These are phyloP conservation scores for Drosophila meridionalis DNA, from an alignment of 2,888 invertebrate genomes.

Conservation along the genomic window DNA sequence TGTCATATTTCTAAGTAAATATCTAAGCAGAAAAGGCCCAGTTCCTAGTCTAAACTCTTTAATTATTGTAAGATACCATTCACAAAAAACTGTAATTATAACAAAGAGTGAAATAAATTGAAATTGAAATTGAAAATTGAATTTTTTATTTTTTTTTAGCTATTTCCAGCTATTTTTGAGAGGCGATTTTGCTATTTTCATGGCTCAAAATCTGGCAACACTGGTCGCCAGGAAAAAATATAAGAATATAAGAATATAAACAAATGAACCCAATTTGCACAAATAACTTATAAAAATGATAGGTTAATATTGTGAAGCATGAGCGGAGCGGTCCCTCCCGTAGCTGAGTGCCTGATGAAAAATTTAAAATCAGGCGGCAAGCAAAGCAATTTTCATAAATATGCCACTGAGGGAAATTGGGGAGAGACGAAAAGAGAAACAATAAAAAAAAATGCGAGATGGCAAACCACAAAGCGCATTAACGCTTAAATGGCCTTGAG, in stretches of 20 bases:
- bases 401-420: slow-evolving; percentile 41
- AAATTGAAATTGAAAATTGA: no score
- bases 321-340: background rate
- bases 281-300: slow-evolving; percentile 47
- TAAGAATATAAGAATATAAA: slow-evolving; percentile 8
- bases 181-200: no score
- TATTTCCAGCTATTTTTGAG: no score
- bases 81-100: no score
- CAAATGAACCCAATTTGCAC: slow-evolving; percentile 60
- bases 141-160: no score
- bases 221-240: background rate
- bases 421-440: background rate
- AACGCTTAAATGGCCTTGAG: slow-evolving; percentile 72
- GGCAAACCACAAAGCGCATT: slow-evolving; percentile 70
- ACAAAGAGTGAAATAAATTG: no score
- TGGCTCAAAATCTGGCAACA: no score
- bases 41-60: no score
- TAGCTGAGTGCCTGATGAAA: slow-evolving; percentile 65
- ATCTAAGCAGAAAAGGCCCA: no score
- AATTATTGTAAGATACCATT: no score
- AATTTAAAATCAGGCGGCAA: slow-evolving; percentile 54
- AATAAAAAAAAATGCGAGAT: slow-evolving; percentile 5
- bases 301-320: slow-evolving; percentile 20
- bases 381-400: slow-evolving; percentile 69
- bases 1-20: no score